Evolutionary conservation across 2,888 invertebrate genomes (phyloP), one percentile per base, ranked within the genome.

Genomic region (Nomada ferruginata): DNA sequence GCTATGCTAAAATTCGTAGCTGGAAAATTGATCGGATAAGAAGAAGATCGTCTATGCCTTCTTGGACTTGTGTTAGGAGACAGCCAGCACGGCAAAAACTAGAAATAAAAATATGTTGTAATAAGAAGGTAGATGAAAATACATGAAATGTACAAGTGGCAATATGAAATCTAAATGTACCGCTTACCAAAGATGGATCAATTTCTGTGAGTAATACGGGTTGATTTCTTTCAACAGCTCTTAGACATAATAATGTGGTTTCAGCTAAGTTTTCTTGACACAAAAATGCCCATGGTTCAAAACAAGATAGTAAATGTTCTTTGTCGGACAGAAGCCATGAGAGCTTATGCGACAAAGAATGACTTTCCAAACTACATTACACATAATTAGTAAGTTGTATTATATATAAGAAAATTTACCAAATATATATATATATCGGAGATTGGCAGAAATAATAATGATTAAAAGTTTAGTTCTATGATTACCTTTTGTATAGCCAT

Each of bases 181-280:
- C 1, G 15, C 90, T 92, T 90, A 94, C 94, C 91, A 96, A 94
- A 82, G 94, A 93, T 2, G 95, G 94, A 91, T 96, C 95, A 71
- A 96, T 95, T 92, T 96, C 96, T 13, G 95, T 95, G 52, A 96
- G 93, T 63, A 96, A 91, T 76, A 95, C 94, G 36, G 95, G 95
- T 88, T 96, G 95, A 91, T 95, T 95, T 68, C 95, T 94, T 92
- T 96, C 96, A 0, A 96, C 94, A 29, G 96, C 96, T 86, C 95
- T 94, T 60, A 96, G 93, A 89, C 96, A 96, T 53, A 96, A 95
- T 57, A 96, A 93, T 2, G 95, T 94, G 2, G 96, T 95, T 88
- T 96, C 95, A 18, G 95, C 94, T 91, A 95, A 95, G 76, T 94
- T 94, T 84, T 95, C 94, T 90, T 95, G 95, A 64, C 95, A 94